These are phyloP conservation scores for Borostomias antarcticus DNA, from an alignment of 2,797 vertebrate species.

Conservation along the genomic window DNA sequence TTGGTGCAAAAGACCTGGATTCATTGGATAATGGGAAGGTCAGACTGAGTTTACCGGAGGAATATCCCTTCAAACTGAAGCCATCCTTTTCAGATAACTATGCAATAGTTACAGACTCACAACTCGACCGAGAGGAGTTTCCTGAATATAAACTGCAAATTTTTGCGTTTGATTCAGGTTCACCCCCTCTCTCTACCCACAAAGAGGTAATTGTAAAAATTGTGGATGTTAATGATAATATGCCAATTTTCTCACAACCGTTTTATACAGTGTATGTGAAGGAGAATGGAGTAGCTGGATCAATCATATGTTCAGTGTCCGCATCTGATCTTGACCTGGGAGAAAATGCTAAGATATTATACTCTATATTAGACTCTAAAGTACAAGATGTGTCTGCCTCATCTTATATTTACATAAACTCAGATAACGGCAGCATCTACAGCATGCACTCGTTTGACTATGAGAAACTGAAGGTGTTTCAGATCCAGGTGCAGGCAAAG, in stretches of 20 bases:
- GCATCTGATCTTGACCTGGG: neutral
- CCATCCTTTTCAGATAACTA: slow-evolving; percentile 36
- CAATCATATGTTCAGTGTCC: neutral
- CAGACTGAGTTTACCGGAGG: slow-evolving; percentile 8
- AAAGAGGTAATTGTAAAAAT: slow-evolving; percentile 23
- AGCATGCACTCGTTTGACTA: slow-evolving; percentile 75
- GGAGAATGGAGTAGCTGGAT: slow-evolving; percentile 20
- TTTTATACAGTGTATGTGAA: slow-evolving; percentile 33
- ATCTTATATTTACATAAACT: slow-evolving; percentile 71
- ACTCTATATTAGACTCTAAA: neutral
- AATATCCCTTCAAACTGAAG: slow-evolving; percentile 33
- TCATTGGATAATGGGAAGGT: slow-evolving; percentile 44
- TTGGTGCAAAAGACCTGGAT: slow-evolving; percentile 41
- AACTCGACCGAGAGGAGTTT: slow-evolving; percentile 29
- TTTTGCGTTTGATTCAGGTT: slow-evolving; percentile 26
- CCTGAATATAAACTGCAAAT: slow-evolving; percentile 35
- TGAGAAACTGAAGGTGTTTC: slow-evolving; percentile 71
- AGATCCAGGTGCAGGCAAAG: slow-evolving; percentile 67
- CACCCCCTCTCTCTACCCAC: slow-evolving; percentile 14
- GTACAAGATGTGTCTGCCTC: neutral
- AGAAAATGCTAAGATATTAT: slow-evolving; percentile 7
- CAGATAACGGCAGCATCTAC: slow-evolving; percentile 73
- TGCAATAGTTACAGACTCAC: slow-evolving; percentile 29
- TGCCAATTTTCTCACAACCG: slow-evolving; percentile 26
- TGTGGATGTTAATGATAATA: slow-evolving; percentile 39